These are phyloP conservation scores for Ophion obscuratus DNA, from an alignment of 2,888 invertebrate species.

Conservation along the genomic window DNA sequence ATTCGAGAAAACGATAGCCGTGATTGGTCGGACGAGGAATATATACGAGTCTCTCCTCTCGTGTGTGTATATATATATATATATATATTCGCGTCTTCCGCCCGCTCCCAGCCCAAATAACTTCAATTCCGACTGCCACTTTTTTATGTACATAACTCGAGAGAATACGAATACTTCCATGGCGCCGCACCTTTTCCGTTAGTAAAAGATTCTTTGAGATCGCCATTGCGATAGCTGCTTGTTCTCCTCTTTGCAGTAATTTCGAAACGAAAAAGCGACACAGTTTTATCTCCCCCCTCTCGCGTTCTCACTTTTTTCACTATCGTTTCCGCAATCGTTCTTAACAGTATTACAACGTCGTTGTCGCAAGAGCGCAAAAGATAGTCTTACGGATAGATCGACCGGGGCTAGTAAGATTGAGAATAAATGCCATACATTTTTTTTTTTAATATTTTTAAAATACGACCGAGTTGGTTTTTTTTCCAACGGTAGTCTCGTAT, in stretches of 20 bases:
- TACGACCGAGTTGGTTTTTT: not conserved
- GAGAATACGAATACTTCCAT: constrained; percentile 50
- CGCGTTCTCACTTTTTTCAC: not conserved
- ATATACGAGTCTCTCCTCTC: not conserved
- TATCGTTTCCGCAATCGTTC: constrained; percentile 23
- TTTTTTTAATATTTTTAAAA: not conserved
- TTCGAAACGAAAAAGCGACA: not conserved
- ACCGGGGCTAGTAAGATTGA: not conserved
- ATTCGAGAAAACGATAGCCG: constrained; percentile 18
- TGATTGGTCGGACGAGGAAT: not conserved
- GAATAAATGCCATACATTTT: not conserved
- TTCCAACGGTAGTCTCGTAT: not conserved
- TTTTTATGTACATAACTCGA: constrained; percentile 33
- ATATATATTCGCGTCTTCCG: not conserved
- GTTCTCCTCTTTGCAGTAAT: not conserved
- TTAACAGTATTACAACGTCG: constrained; percentile 73
- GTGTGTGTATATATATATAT: not conserved
- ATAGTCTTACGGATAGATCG: constrained; percentile 23
- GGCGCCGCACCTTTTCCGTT: constrained; percentile 1
- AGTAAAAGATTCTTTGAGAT: not conserved
- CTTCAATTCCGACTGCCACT: constrained; percentile 57
- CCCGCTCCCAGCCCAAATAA: constrained; percentile 21
- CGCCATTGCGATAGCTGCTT: not conserved
- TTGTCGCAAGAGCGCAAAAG: constrained; percentile 51
- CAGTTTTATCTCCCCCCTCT: not conserved